These are phyloP conservation scores for Chitala chitala DNA, from an alignment of 2,113 vertebrate species.

Conservation along the genomic window DNA sequence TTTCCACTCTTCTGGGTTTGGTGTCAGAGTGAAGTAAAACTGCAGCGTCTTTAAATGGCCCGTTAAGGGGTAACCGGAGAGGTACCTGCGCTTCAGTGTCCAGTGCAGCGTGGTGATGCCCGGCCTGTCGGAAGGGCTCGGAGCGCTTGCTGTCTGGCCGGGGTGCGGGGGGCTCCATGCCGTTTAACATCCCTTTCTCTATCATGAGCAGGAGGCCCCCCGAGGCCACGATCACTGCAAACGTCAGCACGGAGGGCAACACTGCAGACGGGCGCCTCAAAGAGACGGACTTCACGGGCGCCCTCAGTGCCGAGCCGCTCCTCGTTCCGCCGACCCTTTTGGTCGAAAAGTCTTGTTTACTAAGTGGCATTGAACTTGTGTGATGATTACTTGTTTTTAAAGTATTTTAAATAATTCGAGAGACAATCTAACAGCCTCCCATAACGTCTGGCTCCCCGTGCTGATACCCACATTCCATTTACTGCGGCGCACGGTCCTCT, in stretches of 20 bases:
- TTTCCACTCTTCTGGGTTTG: too few species aligned
- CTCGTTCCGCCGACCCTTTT: constrained; percentile 36
- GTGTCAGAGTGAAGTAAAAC: too few species aligned
- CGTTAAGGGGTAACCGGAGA: background rate
- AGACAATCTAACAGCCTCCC: too few species aligned
- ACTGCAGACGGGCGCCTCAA: constrained; percentile 58
- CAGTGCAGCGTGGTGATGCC: constrained; percentile 26
- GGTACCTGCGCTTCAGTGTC: constrained; percentile 72
- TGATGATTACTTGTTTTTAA: background rate
- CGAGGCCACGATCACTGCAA: constrained; percentile 89
- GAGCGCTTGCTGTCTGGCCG: constrained; percentile 34
- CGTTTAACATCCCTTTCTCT: constrained; percentile 83
- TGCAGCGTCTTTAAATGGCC: too few species aligned
- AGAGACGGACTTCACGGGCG: constrained; percentile 36
- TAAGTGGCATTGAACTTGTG: constrained; percentile 40
- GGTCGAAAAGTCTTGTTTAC: constrained; percentile 40
- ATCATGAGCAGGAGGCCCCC: constrained; percentile 92
- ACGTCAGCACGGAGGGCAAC: constrained; percentile 88
- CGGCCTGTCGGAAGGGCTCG: constrained; percentile 24
- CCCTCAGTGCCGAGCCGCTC: constrained; percentile 41
- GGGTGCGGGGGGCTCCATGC: constrained; percentile 73
- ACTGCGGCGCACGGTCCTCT: background rate
- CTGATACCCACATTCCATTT: too few species aligned
- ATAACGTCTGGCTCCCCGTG: too few species aligned
- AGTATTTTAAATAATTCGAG: too few species aligned